These are phyloP conservation scores for Ophioderma brevispina DNA, from an alignment of 35 echinoderm and acorn worm species.

Conservation along the genomic window DNA sequence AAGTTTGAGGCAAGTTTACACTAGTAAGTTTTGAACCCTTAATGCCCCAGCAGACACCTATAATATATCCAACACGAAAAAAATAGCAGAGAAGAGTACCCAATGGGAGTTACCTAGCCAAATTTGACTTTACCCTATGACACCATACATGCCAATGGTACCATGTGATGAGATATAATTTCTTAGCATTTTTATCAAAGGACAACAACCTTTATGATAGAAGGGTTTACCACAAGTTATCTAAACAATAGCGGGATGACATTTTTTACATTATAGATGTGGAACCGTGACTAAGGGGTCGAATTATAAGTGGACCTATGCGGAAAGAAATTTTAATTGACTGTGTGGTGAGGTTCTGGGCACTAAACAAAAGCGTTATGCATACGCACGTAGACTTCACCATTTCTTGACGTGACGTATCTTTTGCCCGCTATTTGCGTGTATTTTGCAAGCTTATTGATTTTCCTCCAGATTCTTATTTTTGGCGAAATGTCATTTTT, in stretches of 20 bases:
- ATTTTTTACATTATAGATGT: background rate
- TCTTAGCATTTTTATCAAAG: background rate
- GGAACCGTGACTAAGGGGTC: background rate
- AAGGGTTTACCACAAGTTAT: background rate
- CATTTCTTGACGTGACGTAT: no score
- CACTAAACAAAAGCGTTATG: background rate
- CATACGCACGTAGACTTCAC: background rate
- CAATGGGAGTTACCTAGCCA: background rate
- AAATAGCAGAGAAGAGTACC: background rate
- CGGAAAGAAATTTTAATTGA: background rate
- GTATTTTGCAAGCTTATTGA: no score
- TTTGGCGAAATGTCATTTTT: no score
- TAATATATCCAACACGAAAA: no score
- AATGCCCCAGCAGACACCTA: no score
- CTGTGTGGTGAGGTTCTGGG: background rate
- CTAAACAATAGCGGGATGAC: background rate
- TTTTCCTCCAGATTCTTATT: no score
- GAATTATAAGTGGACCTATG: background rate
- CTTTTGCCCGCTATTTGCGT: no score
- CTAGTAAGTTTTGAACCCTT: no score
- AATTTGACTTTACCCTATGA: background rate
- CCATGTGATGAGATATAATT: background rate
- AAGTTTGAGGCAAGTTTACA: no score
- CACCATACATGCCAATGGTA: background rate
- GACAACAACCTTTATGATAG: background rate